Evolutionary conservation across 2,113 vertebrate species (phyloP).

Genomic region (Percina caprodes): DNA sequence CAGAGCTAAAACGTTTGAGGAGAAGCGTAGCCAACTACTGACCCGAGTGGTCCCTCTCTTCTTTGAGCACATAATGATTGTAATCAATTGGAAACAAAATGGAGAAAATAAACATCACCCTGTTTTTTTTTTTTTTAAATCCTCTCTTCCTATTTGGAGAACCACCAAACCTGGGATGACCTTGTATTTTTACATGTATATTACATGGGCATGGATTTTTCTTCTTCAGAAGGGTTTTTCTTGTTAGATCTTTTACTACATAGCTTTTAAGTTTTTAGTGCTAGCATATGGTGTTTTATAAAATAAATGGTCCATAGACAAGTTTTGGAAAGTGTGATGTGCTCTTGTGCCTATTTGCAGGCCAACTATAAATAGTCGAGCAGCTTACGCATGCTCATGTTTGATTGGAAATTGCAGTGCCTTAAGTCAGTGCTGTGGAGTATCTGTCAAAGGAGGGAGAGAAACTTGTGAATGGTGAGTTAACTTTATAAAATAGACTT

Average conservation of each 20-base stretch:
- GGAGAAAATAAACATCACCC: neutral
- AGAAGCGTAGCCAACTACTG: neutral
- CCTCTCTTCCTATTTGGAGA: conserved; percentile 17
- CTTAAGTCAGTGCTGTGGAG: conserved; percentile 73
- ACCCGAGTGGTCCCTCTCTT: neutral
- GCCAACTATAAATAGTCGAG: conserved; percentile 82
- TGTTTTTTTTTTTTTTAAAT: conserved; percentile 22
- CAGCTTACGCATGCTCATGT: conserved; percentile 81
- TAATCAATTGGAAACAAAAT: conserved; percentile 3
- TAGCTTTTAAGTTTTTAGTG: neutral
- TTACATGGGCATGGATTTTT: neutral
- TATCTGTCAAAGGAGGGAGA: conserved; percentile 74
- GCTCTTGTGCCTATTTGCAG: conserved; percentile 83
- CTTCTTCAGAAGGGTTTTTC: neutral
- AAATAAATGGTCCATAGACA: conserved; percentile 44
- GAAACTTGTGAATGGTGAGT: conserved; percentile 77
- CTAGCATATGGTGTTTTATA: conserved; percentile 18
- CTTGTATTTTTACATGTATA: conserved; percentile 12
- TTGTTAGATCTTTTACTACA: neutral
- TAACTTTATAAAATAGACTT: conserved; percentile 17
- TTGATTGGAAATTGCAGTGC: conserved; percentile 83
- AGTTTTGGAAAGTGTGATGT: conserved; percentile 80
- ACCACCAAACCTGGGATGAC: conserved; percentile 22
- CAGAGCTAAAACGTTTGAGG: conserved; percentile 12
- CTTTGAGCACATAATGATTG: neutral